Conservation (phyloP, 2,113 vertebrate species). For the Platichthys flesus region DNA sequence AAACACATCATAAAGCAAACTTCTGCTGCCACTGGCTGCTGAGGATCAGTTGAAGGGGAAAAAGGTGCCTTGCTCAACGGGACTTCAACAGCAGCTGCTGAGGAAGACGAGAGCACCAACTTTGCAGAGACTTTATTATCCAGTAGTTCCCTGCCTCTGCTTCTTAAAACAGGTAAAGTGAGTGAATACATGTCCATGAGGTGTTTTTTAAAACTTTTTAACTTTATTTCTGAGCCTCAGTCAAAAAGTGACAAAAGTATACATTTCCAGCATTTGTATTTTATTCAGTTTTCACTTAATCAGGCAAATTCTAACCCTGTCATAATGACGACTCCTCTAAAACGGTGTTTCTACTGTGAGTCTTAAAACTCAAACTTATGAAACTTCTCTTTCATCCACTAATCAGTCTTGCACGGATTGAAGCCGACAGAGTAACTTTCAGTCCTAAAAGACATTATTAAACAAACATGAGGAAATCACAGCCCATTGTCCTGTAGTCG, state of each 20-base stretch:
- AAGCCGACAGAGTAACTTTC: no score
- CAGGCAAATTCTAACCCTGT: no score
- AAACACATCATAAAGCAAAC: neutral
- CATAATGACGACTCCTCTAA: no score
- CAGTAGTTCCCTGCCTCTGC: neutral
- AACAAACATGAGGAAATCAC: no score
- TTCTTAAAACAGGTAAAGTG: conserved; percentile 42
- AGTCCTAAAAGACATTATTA: no score
- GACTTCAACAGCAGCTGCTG: conserved; percentile 6
- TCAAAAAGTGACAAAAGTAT: neutral
- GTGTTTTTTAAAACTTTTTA: neutral
- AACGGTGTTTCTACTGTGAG: no score
- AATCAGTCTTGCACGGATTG: no score
- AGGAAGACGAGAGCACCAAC: conserved; percentile 2
- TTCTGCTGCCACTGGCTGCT: neutral
- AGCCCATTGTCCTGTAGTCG: no score
- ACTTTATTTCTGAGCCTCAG: neutral
- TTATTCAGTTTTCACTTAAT: no score
- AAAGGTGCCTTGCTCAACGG: conserved; percentile 33
- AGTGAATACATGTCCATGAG: neutral
- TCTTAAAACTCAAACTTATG: no score
- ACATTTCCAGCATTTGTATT: no score
- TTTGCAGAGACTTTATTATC: neutral
- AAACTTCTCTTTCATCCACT: no score
- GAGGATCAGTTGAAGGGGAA: neutral